Evolutionary conservation across 2,113 vertebrate genomes (phyloP).

Genomic region (Lophura nycthemera): DNA sequence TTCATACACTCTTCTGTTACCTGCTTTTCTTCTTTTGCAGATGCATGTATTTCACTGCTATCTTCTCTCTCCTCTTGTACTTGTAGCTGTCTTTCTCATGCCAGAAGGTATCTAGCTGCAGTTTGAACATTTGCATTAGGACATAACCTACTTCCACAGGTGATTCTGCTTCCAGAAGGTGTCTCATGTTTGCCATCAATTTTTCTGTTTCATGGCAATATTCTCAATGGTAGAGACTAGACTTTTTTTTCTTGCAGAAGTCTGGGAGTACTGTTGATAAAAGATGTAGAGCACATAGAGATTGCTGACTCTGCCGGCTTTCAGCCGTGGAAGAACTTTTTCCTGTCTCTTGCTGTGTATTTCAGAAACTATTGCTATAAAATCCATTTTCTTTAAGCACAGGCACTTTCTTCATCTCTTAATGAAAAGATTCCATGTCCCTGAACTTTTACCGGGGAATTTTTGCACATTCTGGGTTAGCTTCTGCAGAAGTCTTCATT

Average conservation of each 20-base stretch:
- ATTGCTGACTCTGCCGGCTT: neutral
- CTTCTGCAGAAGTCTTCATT: neutral
- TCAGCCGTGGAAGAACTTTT: neutral
- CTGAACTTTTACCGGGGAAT: neutral
- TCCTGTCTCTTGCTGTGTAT: neutral
- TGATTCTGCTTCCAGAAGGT: neutral
- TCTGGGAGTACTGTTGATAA: neutral
- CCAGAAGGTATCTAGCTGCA: neutral
- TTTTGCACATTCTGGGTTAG: neutral
- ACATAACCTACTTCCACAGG: neutral
- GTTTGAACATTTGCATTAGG: neutral
- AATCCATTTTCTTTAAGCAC: neutral
- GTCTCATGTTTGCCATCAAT: neutral
- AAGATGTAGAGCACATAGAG: neutral
- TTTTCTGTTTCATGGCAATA: neutral
- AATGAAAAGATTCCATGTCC: neutral
- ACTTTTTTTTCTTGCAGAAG: neutral
- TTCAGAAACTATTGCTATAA: neutral
- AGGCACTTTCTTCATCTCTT: neutral
- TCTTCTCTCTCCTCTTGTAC: neutral
- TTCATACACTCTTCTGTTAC: rapidly evolving
- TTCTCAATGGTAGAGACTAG: neutral
- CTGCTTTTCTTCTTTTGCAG: neutral
- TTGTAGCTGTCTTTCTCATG: neutral
- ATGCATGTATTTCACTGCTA: neutral